These are phyloP conservation scores for Galagoides demidoff DNA, from an alignment of 2,797 vertebrate genomes.

Conservation along the genomic window DNA sequence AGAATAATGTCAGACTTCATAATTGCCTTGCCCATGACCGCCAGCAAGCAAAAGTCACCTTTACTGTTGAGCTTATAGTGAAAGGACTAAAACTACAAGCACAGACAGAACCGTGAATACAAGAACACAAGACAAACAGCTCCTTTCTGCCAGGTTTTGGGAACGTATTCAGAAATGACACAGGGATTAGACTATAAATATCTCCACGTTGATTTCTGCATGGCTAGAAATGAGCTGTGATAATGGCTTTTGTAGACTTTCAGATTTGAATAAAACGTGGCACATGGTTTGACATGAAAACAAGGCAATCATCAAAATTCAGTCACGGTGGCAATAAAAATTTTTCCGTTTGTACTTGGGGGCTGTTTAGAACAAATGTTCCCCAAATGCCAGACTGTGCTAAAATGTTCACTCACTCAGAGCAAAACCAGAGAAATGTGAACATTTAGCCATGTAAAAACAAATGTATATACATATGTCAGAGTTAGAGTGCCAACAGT, in stretches of 20 bases:
- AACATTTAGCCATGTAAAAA: neutral
- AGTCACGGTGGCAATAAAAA: conserved; percentile 5
- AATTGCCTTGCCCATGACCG: conserved; percentile 68
- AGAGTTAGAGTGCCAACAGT: neutral
- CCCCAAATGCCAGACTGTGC: neutral
- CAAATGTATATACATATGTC: neutral
- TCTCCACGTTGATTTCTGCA: neutral
- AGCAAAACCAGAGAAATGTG: neutral
- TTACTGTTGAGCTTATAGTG: neutral
- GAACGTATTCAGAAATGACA: neutral
- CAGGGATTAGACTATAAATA: conserved; percentile 2
- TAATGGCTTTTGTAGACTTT: neutral
- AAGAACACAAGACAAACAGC: neutral
- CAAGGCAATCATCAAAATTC: conserved; percentile 1
- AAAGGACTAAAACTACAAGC: neutral
- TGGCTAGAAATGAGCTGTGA: neutral
- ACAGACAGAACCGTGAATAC: neutral
- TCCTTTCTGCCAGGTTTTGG: neutral
- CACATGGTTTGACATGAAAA: conserved; percentile 24
- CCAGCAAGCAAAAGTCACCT: conserved; percentile 57
- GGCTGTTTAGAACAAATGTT: neutral
- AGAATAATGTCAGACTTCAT: conserved; percentile 75
- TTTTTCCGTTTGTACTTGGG: neutral
- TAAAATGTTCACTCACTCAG: neutral
- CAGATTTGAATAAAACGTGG: neutral